Conservation (phyloP, 2,797 vertebrate species). For the Peromyscus eremicus region DNA sequence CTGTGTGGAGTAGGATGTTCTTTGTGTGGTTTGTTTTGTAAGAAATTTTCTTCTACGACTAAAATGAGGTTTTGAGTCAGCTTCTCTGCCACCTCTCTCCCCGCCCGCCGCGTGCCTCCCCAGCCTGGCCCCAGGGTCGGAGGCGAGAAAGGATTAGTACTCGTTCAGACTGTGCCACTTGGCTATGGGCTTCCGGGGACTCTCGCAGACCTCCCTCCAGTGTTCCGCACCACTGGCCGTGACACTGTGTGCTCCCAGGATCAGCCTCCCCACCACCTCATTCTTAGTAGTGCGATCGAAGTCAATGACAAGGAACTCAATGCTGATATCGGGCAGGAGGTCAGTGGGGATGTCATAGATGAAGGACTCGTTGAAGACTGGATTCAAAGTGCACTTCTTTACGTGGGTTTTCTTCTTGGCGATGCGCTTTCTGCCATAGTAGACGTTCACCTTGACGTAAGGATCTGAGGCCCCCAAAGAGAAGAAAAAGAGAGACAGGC, state of each 20-base stretch:
- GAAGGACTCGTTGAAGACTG: slow-evolving; percentile 98
- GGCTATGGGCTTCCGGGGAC: slow-evolving; percentile 93
- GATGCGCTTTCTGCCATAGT: slow-evolving; percentile 96
- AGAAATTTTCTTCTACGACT: slow-evolving; percentile 86
- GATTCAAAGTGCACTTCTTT: slow-evolving; percentile 98
- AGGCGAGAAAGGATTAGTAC: slow-evolving; percentile 87
- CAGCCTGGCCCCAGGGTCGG: slow-evolving; percentile 63
- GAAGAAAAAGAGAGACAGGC: slow-evolving; percentile 51
- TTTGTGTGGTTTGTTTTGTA: slow-evolving; percentile 76
- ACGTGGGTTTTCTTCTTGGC: slow-evolving; percentile 99
- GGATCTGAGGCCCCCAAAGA: slow-evolving; percentile 90
- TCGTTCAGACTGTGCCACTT: slow-evolving; percentile 98
- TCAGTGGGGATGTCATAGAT: slow-evolving; percentile 96
- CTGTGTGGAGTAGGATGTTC: slow-evolving; percentile 73
- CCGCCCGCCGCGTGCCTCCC: not conserved
- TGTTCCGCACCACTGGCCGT: slow-evolving; percentile 91
- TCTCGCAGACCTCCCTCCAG: slow-evolving; percentile 96
- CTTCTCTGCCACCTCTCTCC: slow-evolving; percentile 62
- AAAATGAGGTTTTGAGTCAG: slow-evolving; percentile 82
- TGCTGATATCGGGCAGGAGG: slow-evolving; percentile 95
- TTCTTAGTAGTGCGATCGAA: slow-evolving; percentile 98
- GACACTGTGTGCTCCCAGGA: slow-evolving; percentile 93
- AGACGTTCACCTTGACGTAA: slow-evolving; percentile 98
- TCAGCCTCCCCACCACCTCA: slow-evolving; percentile 95
- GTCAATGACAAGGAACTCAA: slow-evolving; percentile 97